These are phyloP conservation scores for Lochmaea crataegi DNA, from an alignment of 2,888 invertebrate genomes.

Conservation along the genomic window DNA sequence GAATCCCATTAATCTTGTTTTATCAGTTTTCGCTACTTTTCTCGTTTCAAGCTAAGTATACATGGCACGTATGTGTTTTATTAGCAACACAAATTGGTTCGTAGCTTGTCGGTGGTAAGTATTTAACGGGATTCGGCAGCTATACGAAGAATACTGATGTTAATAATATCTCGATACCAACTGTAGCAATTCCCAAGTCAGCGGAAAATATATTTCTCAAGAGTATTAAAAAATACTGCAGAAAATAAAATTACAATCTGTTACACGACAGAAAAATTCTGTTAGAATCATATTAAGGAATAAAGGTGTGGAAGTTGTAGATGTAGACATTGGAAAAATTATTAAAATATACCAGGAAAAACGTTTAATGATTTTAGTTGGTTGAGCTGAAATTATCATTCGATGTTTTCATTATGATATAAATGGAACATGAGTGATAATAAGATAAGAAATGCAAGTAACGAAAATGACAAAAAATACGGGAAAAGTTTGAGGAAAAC, in stretches of 20 bases:
- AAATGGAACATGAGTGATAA: too few relatives aligned
- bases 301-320: not conserved
- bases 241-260: slow-evolving; percentile 1
- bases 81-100: slow-evolving; percentile 32
- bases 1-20: slow-evolving; percentile 13
- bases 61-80: slow-evolving; percentile 30
- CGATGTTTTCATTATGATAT: too few relatives aligned
- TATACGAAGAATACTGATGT: slow-evolving; percentile 25
- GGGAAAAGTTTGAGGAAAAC: too few relatives aligned
- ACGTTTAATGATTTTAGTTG: too few relatives aligned
- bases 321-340: not conserved
- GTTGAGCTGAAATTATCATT: too few relatives aligned
- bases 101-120: slow-evolving; percentile 19
- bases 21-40: slow-evolving; percentile 16
- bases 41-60: slow-evolving; percentile 1
- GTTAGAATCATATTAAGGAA: not conserved
- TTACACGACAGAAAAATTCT: slow-evolving; percentile 2
- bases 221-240: not conserved
- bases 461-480: too few relatives aligned
- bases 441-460: too few relatives aligned
- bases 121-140: slow-evolving; percentile 19
- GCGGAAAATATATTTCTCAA: slow-evolving; percentile 12
- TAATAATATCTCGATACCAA: slow-evolving; percentile 3
- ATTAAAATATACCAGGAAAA: too few relatives aligned
- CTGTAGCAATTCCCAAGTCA: slow-evolving; percentile 1